Base-by-base conservation (phyloP, 2,888 invertebrate species). In the Ormyrus pomaceus region DNA sequence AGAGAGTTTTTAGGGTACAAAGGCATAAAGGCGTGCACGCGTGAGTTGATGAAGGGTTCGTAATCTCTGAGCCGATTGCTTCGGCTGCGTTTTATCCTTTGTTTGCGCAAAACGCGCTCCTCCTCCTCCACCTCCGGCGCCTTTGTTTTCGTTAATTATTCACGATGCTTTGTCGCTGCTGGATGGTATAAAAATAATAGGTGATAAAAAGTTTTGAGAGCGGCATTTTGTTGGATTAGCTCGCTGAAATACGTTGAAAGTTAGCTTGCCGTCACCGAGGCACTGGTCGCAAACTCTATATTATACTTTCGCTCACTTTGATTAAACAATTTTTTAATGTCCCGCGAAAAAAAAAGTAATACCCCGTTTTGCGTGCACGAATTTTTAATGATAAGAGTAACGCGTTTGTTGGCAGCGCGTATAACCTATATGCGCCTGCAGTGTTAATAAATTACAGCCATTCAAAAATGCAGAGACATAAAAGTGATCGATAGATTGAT, bases 81-180 rank as follows among this genome's bases (percentile, higher is more conserved):
- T 55, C 55, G 11, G n/a, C n/a, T 55, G n/a, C n/a, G 55, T n/a
- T n/a, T 5, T 10, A 10, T n/a, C 5, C n/a, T 55, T 55, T 10
- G 55, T 55, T 5, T 9, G 55, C n/a, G 55, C 0, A 10, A 55
- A 10, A 55, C 55, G 55, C 34, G 34, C 2, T 34, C 34, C 34
- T 34, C 34, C 34, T 4, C 34, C 34, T 34, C 34, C 34, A 3
- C 13, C 5, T 61, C 3, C 8, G 53, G 0, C 10, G 53, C 53
- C 53, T 59, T 66, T 66, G 68, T 45, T 68, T 68, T 68, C 19
- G 13, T 13, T 53, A 19, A 68, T 68, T 68, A 68, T 68, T 68
- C n/a, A 55, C n/a, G 55, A 55, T 55, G 13, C n/a, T 68, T 34
- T 34, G 45, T 45, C 45, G 53, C 6, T 11, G 11, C 8, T 34